Conservation (phyloP, 2,113 vertebrate genomes). For the Apaloderma vittatum region DNA sequence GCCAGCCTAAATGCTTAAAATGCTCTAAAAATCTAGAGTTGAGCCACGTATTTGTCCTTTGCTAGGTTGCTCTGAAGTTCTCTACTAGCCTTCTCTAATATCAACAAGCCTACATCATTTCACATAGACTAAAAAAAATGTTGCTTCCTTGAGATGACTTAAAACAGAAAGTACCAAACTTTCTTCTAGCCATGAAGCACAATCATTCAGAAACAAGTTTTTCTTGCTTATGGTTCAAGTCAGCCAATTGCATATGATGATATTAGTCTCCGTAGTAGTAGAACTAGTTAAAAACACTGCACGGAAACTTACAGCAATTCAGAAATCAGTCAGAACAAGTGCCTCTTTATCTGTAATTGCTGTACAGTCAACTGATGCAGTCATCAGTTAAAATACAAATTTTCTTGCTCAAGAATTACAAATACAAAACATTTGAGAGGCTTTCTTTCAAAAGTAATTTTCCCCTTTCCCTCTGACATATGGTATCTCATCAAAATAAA, state of each 20-base stretch:
- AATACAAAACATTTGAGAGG: neutral
- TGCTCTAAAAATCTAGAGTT: neutral
- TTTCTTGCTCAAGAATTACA: neutral
- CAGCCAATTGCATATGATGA: neutral
- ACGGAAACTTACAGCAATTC: neutral
- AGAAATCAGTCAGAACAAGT: neutral
- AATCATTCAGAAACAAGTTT: neutral
- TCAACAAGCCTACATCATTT: neutral
- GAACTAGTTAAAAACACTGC: neutral
- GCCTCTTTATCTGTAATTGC: neutral
- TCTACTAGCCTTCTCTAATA: neutral
- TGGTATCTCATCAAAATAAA: neutral
- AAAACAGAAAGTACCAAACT: neutral
- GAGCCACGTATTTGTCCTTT: neutral
- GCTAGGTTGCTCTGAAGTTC: neutral
- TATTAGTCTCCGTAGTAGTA: rapidly evolving
- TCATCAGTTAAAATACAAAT: neutral
- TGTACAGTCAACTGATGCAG: neutral
- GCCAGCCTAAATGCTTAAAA: neutral
- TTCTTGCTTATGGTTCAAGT: neutral
- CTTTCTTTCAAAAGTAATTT: neutral
- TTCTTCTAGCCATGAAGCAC: neutral
- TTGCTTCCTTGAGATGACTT: neutral
- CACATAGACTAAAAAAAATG: rapidly evolving
- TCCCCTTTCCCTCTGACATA: neutral